These are phyloP conservation scores for Ceyx erithaca DNA, from an alignment of 2,797 vertebrate genomes.

Conservation along the genomic window DNA sequence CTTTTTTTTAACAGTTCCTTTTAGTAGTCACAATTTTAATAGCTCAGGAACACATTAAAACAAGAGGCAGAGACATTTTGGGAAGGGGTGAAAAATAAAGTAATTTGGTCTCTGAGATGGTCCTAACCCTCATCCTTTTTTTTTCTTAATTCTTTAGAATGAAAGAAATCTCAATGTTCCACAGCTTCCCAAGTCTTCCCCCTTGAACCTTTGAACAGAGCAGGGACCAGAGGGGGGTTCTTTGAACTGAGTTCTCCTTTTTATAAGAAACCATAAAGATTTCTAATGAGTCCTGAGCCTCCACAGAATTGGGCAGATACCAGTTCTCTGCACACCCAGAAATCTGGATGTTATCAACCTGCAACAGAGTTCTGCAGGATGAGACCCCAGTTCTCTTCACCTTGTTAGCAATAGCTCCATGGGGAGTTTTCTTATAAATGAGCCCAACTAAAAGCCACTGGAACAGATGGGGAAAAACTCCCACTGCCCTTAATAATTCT, in stretches of 20 bases:
- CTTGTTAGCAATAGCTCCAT: neutral
- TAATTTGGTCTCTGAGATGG: neutral
- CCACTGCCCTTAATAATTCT: neutral
- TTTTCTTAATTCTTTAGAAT: neutral
- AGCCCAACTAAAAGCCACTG: constrained; percentile 20
- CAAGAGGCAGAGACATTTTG: neutral
- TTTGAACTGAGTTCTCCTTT: neutral
- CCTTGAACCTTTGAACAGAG: neutral
- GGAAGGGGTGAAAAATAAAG: neutral
- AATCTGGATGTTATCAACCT: neutral
- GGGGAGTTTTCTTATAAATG: constrained; percentile 14
- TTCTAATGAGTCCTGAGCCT: neutral
- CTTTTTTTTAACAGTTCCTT: neutral
- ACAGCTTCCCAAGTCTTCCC: fast-evolving
- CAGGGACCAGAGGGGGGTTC: neutral
- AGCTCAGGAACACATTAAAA: neutral
- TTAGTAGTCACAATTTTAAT: neutral
- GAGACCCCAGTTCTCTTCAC: neutral
- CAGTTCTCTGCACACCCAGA: neutral
- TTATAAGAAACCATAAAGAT: neutral
- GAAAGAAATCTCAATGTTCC: neutral
- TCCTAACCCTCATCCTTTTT: neutral
- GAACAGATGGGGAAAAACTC: constrained; percentile 1
- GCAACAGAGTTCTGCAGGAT: neutral
- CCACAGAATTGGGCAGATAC: neutral